Evolutionary conservation across 2,797 vertebrate genomes (phyloP).

Genomic region (Mionectes olivaceus): DNA sequence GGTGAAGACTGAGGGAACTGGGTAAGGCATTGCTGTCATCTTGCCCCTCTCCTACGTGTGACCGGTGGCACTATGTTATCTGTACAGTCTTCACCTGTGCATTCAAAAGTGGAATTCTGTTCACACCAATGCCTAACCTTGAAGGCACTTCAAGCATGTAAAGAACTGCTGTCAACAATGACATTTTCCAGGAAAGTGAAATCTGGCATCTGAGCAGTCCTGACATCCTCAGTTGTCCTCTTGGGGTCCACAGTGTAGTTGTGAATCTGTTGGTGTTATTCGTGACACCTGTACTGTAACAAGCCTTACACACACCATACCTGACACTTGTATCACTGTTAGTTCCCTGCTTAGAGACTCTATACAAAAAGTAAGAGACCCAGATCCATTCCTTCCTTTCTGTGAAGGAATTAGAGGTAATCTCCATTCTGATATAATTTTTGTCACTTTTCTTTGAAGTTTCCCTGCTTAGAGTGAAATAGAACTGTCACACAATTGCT

Average conservation of each 20-base stretch:
- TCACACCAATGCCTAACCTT: background rate
- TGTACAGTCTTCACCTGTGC: background rate
- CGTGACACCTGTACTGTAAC: background rate
- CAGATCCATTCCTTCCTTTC: background rate
- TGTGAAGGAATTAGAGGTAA: background rate
- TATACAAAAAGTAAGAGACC: background rate
- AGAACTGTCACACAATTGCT: background rate
- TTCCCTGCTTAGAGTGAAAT: background rate
- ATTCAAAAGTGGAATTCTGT: background rate
- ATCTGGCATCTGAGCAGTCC: background rate
- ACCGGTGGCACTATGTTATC: background rate
- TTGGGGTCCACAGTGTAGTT: background rate
- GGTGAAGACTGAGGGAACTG: background rate
- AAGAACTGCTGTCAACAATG: constrained; percentile 3
- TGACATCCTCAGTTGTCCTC: background rate
- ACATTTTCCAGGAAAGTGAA: constrained; percentile 17
- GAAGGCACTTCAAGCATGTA: background rate
- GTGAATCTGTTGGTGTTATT: background rate
- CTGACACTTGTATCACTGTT: background rate
- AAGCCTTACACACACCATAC: background rate
- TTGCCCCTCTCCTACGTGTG: background rate
- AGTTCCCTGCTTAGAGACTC: background rate
- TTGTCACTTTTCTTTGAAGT: background rate
- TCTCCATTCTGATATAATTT: background rate
- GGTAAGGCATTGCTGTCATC: background rate